Base-by-base conservation (phyloP, 2,888 invertebrate genomes). In the Diaperis boleti region DNA sequence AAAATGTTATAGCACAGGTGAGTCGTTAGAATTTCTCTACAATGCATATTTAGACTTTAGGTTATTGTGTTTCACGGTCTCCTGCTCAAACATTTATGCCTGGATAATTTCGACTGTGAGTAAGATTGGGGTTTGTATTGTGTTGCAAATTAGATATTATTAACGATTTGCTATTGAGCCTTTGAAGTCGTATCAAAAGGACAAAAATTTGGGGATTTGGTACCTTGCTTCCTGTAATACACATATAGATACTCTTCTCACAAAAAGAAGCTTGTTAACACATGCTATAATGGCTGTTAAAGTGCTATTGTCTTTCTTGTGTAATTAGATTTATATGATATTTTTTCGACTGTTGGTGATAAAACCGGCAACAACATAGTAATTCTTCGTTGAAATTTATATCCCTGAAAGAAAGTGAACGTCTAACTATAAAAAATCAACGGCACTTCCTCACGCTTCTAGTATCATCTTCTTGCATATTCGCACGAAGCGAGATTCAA, bases 401-500 rank as follows among this genome's bases (percentile, higher is more conserved):
- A 10, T 2, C 11, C 33, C 4, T 5, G 3, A 11, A 1, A 22
- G 22, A 22, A 22, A 22, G 7, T 22, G 4, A 22, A 22, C 7
- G 22, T 22, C 22, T n/a, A 7, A 5, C 7, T 22, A 7, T 7
- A 22, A 7, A 22, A 22, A 5, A 5, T 22, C 11, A 11, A 11
- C 33, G 33, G n/a, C 6, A 41, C 4, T 7, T 35, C 35, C 35
- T 35, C 35, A 41, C n/a, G 41, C 13, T 18, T 10, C 35, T 7
- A 15, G 8, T 5, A 18, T 41, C 41, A 18, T 18, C 15, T 41
- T 41, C 41, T n/a, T 11, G 15, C 41, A 18, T 41, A 7, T n/a
- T 18, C 18, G 41, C 41, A 41, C 41, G 41, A 41, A 41, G 4
- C n/a, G 13, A 33, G 35, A 33, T 33, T 10, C 4, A 11, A 8